Base-by-base conservation (phyloP, 2,113 vertebrate species). In the Pao palembangensis region DNA sequence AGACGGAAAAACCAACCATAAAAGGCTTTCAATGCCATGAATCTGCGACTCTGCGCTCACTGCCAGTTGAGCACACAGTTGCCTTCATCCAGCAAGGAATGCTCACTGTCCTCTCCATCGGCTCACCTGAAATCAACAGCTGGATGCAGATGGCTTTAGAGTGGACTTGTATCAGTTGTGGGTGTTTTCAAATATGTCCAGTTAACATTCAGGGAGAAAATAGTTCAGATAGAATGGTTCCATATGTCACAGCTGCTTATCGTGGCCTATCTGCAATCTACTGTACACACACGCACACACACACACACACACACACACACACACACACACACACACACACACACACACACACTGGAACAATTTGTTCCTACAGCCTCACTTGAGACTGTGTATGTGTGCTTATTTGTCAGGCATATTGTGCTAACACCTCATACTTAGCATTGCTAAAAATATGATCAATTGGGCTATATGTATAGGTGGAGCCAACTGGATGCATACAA, bases 31-130 rank as follows among this genome's bases (percentile, higher is more conserved):
- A 98, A 96, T 94, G 95, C 91, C 90, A 92, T 16, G 91, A 94
- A 94, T 94, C 96, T 99, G 97, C 97, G 91, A 91, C 93, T 95
- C 94, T 93, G 71, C 88, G 94, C 94, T 95, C 92, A 95, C 94
- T 94, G 94, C 94, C 92, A 91, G 83, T 89, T 66, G 93, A 98
- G 91, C 93, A 93, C 88, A 77, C 86, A 87, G 90, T 85, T 82
- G 84, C 51, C 87, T 88, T 89, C 83, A 89, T 88, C 91, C 87
- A 91, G 91, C 90, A 93, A 90, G 90, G 86, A 88, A 92, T 92
- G 83, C 77, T 91, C 88, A 80, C 74, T 66, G 79, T 42, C 55
- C 59, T 16, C 49, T 75, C 57, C 15, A 18, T 64, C 18, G 56
- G 10, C 64, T 48, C 2, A 62, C 73, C 58, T 58, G 52, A 34